Evolutionary conservation across 2,113 vertebrate genomes (phyloP), one percentile per base, ranked within the genome.

Genomic region (Nibea coibor): DNA sequence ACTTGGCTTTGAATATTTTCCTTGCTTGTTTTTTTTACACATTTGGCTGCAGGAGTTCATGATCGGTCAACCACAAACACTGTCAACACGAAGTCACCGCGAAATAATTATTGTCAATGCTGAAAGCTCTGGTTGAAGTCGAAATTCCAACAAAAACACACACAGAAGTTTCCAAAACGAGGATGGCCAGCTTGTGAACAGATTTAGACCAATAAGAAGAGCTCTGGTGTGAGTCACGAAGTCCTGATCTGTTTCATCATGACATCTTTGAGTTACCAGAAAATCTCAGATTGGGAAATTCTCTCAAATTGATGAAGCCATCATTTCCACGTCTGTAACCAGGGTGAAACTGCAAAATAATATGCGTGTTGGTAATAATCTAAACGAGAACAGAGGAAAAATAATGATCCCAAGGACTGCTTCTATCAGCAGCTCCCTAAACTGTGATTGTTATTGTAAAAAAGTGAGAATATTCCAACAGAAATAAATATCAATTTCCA

Each of bases 11-110:
- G 48, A 63, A 63, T 28, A 0, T 53, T 70, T 74, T 72, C 61
- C 53, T 61, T 61, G 31, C 22, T 71, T 65, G 42, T 67, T 70
- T 73, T 35, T 39, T 39, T 68, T 47, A 26, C 43, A 3, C 45
- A 10, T 10, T 26, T 69, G 22, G 67, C 69, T 54, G 72, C 72
- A 24, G 62, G 69, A 78, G 67, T 62, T 76, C 17, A 65, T 0
- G 20, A 77, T 62, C 69, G 58, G 53, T 82, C 80, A 43, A 51
- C 73, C 26, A 53, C 51, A 64, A 81, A 81, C 75, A 5, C 53
- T 65, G 59, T 67, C 71, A 48, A 45, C 73, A 15, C 3, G 2
- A 10, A 51, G 75, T n/a, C 89, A 63, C 20, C 43, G 1, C 5
- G 11, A 1, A 42, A 10, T 31, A 14, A 54, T 77, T 80, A 54